Conservation (phyloP, 2,113 vertebrate genomes). For the Vulpes vulpes region DNA sequence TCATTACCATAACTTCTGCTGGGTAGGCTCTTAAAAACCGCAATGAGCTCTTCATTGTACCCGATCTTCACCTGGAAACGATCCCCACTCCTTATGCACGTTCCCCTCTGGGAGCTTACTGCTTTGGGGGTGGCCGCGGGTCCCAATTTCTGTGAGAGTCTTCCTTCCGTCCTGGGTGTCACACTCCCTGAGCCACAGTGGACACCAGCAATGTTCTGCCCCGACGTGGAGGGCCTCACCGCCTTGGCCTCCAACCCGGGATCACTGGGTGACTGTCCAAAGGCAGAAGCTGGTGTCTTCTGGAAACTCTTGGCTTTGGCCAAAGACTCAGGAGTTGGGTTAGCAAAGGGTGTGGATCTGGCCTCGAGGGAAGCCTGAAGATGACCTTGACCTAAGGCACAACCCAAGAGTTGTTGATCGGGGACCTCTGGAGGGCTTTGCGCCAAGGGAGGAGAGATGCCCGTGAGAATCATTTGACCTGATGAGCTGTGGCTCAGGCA, state of each 20-base stretch:
- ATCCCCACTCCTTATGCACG: constrained; percentile 89
- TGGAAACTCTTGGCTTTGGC: background rate
- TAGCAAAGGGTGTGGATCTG: background rate
- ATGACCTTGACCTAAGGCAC: background rate
- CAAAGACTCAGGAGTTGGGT: constrained; percentile 10
- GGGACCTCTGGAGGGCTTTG: background rate
- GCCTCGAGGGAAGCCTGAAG: background rate
- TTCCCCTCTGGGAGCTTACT: constrained; percentile 86
- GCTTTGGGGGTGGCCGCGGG: constrained; percentile 82
- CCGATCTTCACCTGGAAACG: constrained; percentile 94
- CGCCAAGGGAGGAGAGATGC: background rate
- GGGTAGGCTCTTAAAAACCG: constrained; percentile 93
- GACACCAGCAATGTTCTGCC: background rate
- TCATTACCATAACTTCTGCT: constrained; percentile 94
- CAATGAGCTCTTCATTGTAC: constrained; percentile 92
- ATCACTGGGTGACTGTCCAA: background rate
- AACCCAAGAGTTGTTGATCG: background rate
- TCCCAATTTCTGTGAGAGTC: background rate
- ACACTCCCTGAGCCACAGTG: background rate
- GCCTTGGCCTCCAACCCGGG: background rate
- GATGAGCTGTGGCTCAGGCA: background rate
- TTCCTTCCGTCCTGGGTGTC: background rate
- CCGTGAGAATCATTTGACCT: background rate
- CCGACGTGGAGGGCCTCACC: background rate
- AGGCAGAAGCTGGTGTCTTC: background rate